Conservation (phyloP, 2,113 vertebrate species). For the Bos javanicus region DNA sequence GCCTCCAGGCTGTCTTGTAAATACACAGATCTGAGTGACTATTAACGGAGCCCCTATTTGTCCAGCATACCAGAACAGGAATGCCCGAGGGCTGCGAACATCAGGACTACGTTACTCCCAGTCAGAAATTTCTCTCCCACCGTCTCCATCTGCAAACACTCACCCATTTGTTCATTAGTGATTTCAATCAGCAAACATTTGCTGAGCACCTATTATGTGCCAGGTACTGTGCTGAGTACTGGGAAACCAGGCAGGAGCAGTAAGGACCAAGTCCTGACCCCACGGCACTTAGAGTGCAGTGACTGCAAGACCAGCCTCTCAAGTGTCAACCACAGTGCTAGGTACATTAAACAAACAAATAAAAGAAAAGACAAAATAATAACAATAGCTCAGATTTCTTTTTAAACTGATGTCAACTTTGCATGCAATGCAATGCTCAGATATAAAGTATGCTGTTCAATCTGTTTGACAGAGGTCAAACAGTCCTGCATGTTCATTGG, state of each 20-base stretch:
- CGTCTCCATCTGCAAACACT: not conserved
- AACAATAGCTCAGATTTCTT: not conserved
- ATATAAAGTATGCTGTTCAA: not conserved
- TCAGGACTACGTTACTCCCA: not conserved
- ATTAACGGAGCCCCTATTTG: not conserved
- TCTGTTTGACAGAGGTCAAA: not conserved
- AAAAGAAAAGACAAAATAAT: not conserved
- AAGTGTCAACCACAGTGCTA: fast-evolving
- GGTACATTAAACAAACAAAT: no score
- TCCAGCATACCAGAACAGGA: slow-evolving; percentile 35
- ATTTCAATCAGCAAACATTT: not conserved
- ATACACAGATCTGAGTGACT: not conserved
- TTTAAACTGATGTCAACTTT: not conserved
- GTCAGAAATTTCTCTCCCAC: not conserved
- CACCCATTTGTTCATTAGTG: not conserved
- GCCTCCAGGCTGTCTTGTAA: slow-evolving; percentile 37
- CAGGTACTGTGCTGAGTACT: not conserved
- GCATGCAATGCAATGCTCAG: not conserved
- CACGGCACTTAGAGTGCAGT: fast-evolving
- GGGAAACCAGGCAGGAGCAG: not conserved
- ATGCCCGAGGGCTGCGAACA: not conserved
- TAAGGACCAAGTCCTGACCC: not conserved
- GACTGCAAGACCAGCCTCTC: not conserved
- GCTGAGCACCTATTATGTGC: not conserved
- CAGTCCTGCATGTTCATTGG: not conserved